These are phyloP conservation scores for Tetragonula carbonaria DNA, from an alignment of 2,888 invertebrate genomes.

Conservation along the genomic window DNA sequence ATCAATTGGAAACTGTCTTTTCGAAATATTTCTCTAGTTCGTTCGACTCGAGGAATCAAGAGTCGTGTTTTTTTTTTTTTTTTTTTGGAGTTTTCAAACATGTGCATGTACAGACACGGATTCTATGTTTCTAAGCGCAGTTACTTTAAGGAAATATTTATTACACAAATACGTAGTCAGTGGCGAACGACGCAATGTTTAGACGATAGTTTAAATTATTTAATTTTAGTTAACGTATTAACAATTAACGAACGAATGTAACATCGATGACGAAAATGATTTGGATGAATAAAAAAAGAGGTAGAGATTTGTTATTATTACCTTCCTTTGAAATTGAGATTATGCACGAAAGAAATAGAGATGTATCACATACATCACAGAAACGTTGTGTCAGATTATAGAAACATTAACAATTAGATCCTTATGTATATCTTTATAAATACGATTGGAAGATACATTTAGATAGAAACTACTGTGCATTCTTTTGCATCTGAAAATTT, in stretches of 20 bases:
- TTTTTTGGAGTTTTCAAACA: neutral
- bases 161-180: neutral
- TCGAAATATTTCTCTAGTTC: neutral
- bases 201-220: slow-evolving; percentile 1
- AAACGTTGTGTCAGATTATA: neutral
- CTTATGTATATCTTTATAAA: neutral
- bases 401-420: neutral
- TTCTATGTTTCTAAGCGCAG: neutral
- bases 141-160: neutral
- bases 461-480: neutral
- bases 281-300: too few species aligned
- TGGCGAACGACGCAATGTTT: neutral
- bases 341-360: too few species aligned
- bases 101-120: neutral
- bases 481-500: too few species aligned
- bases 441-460: neutral
- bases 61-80: too few species aligned
- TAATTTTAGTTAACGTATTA: neutral
- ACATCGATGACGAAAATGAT: neutral
- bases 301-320: neutral
- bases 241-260: neutral
- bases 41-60: neutral
- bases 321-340: neutral
- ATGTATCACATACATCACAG: neutral
- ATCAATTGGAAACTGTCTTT: neutral